Evolutionary conservation across 1,140 invertebrate species (phyloP), one percentile per base, ranked within the genome.

Genomic region (Leptestheria dahalacensis): DNA sequence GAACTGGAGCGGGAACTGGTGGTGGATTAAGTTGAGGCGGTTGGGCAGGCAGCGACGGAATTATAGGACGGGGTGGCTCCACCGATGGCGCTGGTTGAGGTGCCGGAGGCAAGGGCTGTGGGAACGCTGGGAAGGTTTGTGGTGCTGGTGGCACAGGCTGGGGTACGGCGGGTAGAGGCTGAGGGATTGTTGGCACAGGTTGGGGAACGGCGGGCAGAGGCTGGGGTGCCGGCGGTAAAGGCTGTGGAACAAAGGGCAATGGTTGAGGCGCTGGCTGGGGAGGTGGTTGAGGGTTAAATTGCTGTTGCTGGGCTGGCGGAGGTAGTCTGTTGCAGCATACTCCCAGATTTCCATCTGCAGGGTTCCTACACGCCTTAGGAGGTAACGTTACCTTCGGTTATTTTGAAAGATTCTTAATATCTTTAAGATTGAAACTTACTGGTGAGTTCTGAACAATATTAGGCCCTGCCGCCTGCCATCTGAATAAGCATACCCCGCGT

Each of bases 81-180:
- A 50, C 50, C 21, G 61, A 59, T 18, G 59, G 58, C n/a, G 46
- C 52, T 25, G 61, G 59, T 15, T 59, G 64, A 21, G 63, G 62
- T 24, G 57, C 28, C 2, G 61, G 56, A 26, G 62, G 57, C 20
- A 63, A 52, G 48, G 64, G 66, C 46, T 55, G 61, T 28, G 65
- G 66, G 61, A 26, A 64, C 49, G 25, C 57, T 57, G 57, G 63
- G 18, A 11, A 29, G 47, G 2, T 60, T 53, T 25, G 64, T 50
- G 49, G 55, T 18, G 18, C 29, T 41, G 25, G 63, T 56, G 23
- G 59, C 33, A 51, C 48, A 26, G 61, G 65, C 62, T 63, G 64
- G 60, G 53, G 63, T 61, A 59, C 59, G 46, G 61, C 53, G 9
- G 50, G 55, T 3, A 29, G 50, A 33, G 66, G 64, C 33, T 64